phyloP scores from a whole-genome alignment of 2,797 vertebrate genomes.

The Prunella strophiata region DNA sequence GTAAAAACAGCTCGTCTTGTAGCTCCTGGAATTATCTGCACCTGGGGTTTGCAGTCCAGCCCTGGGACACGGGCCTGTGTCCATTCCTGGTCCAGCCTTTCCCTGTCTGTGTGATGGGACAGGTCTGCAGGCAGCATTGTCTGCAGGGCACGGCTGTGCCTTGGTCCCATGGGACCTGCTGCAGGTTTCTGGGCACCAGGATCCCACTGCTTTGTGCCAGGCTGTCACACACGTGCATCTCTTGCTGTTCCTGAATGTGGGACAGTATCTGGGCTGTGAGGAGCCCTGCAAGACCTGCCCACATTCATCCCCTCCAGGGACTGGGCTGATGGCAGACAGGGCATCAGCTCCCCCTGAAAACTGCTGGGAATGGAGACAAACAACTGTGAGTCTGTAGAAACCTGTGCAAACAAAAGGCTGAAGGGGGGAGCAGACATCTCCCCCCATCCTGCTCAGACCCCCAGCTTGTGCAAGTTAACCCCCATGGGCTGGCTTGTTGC shows the following conservation, averaged over 20 bases:
- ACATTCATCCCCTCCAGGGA: neutral
- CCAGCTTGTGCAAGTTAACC: neutral
- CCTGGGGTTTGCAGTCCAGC: neutral
- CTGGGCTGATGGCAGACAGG: neutral
- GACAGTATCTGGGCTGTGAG: neutral
- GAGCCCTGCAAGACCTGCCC: neutral
- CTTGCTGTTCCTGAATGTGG: rapidly evolving
- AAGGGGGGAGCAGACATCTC: neutral
- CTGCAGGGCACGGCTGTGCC: rapidly evolving
- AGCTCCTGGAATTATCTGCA: neutral
- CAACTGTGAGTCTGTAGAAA: neutral
- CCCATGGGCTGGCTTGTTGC: neutral
- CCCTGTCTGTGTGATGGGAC: neutral
- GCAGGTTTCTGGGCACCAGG: rapidly evolving
- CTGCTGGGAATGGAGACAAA: neutral
- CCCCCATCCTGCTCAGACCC: neutral
- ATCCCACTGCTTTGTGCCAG: rapidly evolving
- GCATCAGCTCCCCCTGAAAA: neutral
- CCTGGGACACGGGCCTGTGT: rapidly evolving
- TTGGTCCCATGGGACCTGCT: rapidly evolving
- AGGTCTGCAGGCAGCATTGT: neutral
- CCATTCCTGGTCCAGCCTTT: neutral
- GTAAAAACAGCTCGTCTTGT: neutral
- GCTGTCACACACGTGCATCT: rapidly evolving
- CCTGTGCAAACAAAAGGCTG: neutral